phyloP scores from a whole-genome alignment of 1,140 invertebrate species.

The Brachionus manjavacas region DNA sequence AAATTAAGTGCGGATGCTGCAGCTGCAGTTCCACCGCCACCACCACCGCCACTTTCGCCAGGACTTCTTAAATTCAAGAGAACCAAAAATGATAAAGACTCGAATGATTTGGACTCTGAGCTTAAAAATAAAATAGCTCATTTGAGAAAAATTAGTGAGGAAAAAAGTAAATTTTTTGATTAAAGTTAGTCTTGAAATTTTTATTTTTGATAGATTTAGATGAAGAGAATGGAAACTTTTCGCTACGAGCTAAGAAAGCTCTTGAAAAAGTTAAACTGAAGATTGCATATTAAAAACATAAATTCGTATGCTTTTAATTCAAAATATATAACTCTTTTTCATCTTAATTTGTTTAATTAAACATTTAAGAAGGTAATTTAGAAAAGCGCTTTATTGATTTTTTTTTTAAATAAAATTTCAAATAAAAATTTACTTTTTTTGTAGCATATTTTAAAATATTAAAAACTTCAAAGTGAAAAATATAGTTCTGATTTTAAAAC shows the following conservation, averaged over 20 bases:
- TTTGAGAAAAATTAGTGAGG: background rate
- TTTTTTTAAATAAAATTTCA: background rate
- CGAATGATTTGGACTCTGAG: background rate
- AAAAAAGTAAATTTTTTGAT: background rate
- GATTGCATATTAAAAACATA: background rate
- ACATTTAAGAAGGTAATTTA: background rate
- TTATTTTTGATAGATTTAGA: background rate
- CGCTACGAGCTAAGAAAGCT: background rate
- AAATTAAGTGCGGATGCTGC: background rate
- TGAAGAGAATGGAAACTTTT: background rate
- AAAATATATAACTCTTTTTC: background rate
- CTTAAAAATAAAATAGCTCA: background rate
- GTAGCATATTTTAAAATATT: background rate
- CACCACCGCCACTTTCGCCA: background rate
- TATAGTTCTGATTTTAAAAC: no score
- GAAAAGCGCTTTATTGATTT: background rate
- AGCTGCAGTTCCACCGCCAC: background rate
- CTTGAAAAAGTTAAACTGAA: background rate
- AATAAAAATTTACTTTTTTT: background rate
- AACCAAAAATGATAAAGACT: background rate
- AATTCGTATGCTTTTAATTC: no score
- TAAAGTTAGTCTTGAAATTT: background rate
- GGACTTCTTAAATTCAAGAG: background rate
- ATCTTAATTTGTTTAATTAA: background rate
- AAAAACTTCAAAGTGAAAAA: no score